Evolutionary conservation across 35 echinoderm and acorn worm genomes (phyloP), one percentile per base, ranked within the genome.

Genomic region (Anneissia japonica): DNA sequence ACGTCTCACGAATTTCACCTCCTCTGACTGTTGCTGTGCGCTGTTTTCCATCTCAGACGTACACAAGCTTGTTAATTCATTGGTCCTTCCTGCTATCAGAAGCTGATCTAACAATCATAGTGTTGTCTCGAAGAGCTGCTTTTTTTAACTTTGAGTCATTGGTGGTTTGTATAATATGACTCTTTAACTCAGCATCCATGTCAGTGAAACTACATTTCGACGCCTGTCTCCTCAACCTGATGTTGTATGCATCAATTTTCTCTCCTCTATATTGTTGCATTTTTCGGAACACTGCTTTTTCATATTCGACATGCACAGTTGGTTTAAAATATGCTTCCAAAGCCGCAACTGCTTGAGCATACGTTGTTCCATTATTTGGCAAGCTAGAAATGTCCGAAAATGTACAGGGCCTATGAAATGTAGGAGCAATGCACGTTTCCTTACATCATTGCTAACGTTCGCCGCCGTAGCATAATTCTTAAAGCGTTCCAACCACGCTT

Each of bases 181-280:
- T 46, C 46, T 84, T 84, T 4, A 84, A n/a, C n/a, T n/a, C n/a
- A n/a, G n/a, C n/a, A n/a, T 84, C 82, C 4, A 72, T 84, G 82
- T 84, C 56, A 30, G 14, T 4, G 34, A 84, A 84, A 74, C 35
- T 39, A 83, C 46, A 73, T 84, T 55, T 84, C 4, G 4, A 11
- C 0, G 82, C 82, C 1, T 31, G 36, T 34, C 73, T 45, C 35
- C 55, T 73, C 31, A 84, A 29, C 31, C 82, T 30, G 3, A 41
- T 46, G 36, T 37, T 5, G 79, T 81, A 81, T 10, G 3, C 3
- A 10, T 81, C 79, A 38, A 81, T 81, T 3, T 11, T 36, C 36
- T 81, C 79, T 7, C 40, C 40, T 43, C 14, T 4, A 6, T 43
- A 6, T 43, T 43, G 40, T 6, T 4, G 4, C 4, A 6, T 4